Evolutionary conservation across 1,140 invertebrate genomes (phyloP).

Genomic region (Cydia fagiglandana): DNA sequence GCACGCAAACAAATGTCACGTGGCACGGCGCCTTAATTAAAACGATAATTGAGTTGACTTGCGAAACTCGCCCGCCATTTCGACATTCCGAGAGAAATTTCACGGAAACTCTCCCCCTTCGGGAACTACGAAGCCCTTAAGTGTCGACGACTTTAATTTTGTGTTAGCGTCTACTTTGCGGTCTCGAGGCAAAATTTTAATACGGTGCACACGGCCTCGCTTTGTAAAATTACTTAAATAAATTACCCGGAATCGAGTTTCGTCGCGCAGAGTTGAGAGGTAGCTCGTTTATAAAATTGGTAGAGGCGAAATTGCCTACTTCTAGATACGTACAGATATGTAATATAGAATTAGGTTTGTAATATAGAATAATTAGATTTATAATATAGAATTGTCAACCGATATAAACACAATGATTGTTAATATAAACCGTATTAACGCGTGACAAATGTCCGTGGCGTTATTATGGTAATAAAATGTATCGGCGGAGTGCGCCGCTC

Average conservation of each 20-base stretch:
- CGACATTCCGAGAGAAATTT: constrained; percentile 74
- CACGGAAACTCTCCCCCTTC: constrained; percentile 61
- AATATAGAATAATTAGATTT: neutral
- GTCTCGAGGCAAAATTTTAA: constrained; percentile 74
- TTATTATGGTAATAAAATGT: constrained; percentile 41
- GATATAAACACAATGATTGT: constrained; percentile 19
- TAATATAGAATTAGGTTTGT: neutral
- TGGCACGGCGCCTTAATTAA: constrained; percentile 77
- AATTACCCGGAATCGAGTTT: constrained; percentile 69
- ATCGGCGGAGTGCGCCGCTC: constrained; percentile 40
- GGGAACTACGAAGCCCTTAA: constrained; percentile 73
- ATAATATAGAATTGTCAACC: constrained; percentile 33
- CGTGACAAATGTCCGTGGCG: constrained; percentile 28
- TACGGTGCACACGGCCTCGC: constrained; percentile 62
- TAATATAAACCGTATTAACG: constrained; percentile 22
- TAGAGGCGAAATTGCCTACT: constrained; percentile 42
- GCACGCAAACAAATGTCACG: constrained; percentile 79
- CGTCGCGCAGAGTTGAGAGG: constrained; percentile 49
- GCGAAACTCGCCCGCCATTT: constrained; percentile 77
- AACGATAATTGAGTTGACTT: constrained; percentile 79
- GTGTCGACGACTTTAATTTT: constrained; percentile 79
- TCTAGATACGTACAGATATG: neutral
- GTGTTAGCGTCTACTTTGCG: constrained; percentile 77
- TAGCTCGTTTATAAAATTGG: constrained; percentile 63
- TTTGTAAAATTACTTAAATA: constrained; percentile 74